Conservation (phyloP, 2,888 invertebrate species). For the Cephonodes hylas region DNA sequence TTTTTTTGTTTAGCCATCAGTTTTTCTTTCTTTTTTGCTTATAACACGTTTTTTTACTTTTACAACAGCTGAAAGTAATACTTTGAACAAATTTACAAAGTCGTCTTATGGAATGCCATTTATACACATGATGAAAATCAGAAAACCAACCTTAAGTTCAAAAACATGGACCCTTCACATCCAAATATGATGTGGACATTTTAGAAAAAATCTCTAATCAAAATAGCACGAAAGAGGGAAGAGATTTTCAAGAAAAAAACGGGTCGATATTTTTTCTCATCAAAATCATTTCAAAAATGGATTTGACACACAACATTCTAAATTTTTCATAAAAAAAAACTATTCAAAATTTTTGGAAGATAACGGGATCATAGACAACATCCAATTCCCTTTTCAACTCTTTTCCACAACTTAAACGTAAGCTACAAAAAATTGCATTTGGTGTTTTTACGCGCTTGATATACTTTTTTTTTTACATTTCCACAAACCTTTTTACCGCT, state of each 20-base stretch:
- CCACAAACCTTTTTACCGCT: not conserved
- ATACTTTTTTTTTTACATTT: slow-evolving; percentile 22
- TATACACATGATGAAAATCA: not conserved
- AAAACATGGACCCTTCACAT: slow-evolving; percentile 2
- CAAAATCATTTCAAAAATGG: not conserved
- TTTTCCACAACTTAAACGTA: not conserved
- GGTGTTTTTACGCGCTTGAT: slow-evolving; percentile 14
- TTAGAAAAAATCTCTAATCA: not conserved
- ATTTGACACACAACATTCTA: slow-evolving; percentile 2
- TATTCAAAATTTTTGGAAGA: not conserved
- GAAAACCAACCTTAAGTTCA: not conserved
- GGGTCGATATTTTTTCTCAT: not conserved
- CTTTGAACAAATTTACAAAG: no score
- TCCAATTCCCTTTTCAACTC: not conserved
- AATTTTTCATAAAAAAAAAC: not conserved
- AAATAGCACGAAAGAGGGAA: not conserved
- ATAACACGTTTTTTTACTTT: no score
- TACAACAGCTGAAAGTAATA: no score
- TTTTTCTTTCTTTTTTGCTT: not conserved
- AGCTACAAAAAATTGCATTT: not conserved
- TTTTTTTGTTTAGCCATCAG: not conserved
- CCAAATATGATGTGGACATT: not conserved
- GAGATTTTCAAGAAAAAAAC: not conserved
- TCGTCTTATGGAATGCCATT: not conserved
- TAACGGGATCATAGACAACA: not conserved